A percentile compares a stretch with the other conserved stretches of the same genome.
Conservation (phyloP, 2,113 vertebrate species). For the Thunnus maccoyii region DNA sequence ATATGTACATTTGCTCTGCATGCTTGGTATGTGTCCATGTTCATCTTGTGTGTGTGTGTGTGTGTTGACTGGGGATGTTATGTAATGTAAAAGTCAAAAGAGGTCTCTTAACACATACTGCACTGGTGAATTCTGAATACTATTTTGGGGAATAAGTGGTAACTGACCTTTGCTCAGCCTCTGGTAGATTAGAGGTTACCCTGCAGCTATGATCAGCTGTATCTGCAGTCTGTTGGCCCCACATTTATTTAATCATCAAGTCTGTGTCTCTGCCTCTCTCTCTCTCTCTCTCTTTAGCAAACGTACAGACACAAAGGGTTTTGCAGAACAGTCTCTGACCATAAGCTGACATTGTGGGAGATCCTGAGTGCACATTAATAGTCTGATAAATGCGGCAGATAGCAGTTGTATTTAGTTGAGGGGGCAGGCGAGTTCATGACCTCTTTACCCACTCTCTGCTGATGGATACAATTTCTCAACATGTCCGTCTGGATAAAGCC, state of each 20-base stretch:
- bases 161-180: slow-evolving; percentile 6
- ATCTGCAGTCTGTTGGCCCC: not conserved
- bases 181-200: not conserved
- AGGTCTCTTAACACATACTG: not conserved
- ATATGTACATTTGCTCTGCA: slow-evolving; percentile 17
- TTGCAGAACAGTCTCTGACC: slow-evolving; percentile 14
- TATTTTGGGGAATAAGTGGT: not conserved
- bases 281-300: not conserved
- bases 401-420: slow-evolving; percentile 28
- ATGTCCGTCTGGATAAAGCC: slow-evolving; percentile 65
- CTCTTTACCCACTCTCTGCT: slow-evolving; percentile 62
- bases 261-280: not conserved
- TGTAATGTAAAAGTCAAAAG: not conserved
- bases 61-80: slow-evolving; percentile 12
- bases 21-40: not conserved
- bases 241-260: slow-evolving; percentile 19
- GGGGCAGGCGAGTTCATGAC: slow-evolving; percentile 53
- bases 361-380: slow-evolving; percentile 35
- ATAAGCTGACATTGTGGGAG: slow-evolving; percentile 17
- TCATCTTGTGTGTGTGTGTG: slow-evolving; percentile 13
- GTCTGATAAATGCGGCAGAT: slow-evolving; percentile 38
- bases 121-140: not conserved
- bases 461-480: slow-evolving; percentile 69
- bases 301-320: slow-evolving; percentile 13
- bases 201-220: slow-evolving; percentile 12